Conservation (phyloP, 2,113 vertebrate genomes). For the Podilymbus podiceps region DNA sequence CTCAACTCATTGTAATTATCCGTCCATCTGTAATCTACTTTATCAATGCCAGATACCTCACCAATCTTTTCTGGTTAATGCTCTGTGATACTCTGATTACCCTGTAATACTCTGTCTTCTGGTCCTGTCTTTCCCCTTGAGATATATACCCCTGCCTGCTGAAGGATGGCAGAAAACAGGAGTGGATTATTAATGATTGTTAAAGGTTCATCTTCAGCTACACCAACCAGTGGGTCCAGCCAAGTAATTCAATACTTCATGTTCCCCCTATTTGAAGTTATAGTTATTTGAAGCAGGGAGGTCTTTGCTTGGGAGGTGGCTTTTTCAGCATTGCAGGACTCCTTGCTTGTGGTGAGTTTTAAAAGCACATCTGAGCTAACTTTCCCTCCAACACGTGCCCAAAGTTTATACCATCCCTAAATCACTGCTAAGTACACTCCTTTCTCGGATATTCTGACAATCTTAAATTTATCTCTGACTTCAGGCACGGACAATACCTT, state of each 20-base stretch:
- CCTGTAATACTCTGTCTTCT: background rate
- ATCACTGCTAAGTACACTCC: background rate
- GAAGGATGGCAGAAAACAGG: background rate
- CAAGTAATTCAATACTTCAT: background rate
- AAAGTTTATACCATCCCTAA: background rate
- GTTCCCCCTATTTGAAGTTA: background rate
- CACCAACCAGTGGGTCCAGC: background rate
- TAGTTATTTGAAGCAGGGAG: background rate
- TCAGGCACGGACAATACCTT: background rate
- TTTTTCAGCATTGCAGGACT: background rate
- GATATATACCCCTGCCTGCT: background rate
- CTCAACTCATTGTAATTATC: background rate
- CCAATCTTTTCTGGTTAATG: background rate
- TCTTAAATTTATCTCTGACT: background rate
- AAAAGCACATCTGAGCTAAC: background rate
- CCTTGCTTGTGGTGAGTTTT: background rate
- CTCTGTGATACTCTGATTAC: background rate
- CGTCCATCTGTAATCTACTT: background rate
- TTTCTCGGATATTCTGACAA: background rate
- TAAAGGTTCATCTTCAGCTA: background rate
- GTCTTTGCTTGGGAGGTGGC: background rate
- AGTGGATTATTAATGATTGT: background rate
- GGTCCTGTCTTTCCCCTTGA: background rate
- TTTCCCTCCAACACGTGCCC: fast-evolving
- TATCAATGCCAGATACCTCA: background rate